These are phyloP conservation scores for Mastomys coucha DNA, from an alignment of 2,113 vertebrate species.

Conservation along the genomic window DNA sequence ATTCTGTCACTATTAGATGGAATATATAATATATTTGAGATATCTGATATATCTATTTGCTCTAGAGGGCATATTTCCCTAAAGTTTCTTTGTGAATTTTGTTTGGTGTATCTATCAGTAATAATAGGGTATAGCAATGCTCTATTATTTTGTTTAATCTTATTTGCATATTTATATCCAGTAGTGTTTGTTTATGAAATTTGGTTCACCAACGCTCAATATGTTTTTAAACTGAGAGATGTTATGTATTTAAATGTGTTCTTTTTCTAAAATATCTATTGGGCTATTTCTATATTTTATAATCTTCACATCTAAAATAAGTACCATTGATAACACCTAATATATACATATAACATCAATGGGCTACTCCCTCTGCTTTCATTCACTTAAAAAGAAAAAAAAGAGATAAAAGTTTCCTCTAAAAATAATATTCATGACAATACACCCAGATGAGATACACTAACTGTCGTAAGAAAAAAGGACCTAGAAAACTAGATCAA, in stretches of 20 bases:
- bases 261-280: not conserved
- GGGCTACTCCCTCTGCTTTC: not conserved
- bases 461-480: not conserved
- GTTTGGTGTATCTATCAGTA: not conserved
- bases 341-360: not conserved
- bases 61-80: not conserved
- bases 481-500: not conserved
- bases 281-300: not conserved
- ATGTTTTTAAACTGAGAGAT: not conserved
- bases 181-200: not conserved
- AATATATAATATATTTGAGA: not conserved
- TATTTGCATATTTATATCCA: not conserved
- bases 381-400: not conserved
- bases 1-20: not conserved
- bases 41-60: not conserved
- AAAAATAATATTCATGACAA: not conserved
- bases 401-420: not conserved
- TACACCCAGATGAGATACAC: not conserved
- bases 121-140: not conserved
- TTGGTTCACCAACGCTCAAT: not conserved
- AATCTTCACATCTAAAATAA: not conserved
- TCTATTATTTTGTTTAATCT: not conserved
- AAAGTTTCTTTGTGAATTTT: not conserved
- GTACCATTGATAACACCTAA: not conserved
- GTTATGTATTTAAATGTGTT: not conserved